Percentiles rank a stretch among this genome's conserved stretches.
Evolutionary conservation across 2,113 vertebrate species (phyloP).

Genomic region (Pterocles burchelli): DNA sequence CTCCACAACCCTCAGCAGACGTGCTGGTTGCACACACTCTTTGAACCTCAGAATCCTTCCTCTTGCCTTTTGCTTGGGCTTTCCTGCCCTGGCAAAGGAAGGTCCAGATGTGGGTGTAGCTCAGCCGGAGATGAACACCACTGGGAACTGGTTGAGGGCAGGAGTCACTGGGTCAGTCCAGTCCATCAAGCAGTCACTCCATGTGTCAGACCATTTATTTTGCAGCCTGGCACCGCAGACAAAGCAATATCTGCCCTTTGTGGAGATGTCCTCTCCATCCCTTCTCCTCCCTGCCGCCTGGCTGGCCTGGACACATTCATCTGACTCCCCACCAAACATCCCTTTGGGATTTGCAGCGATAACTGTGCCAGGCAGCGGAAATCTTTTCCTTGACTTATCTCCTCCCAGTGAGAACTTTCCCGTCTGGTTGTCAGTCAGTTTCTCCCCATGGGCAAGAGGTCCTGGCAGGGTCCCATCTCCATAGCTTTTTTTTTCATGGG

Average conservation of each 20-base stretch:
- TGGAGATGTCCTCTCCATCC: not conserved
- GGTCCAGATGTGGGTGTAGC: not conserved
- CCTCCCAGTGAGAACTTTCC: not conserved
- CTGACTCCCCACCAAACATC: not conserved
- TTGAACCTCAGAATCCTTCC: not conserved
- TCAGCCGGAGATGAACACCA: not conserved
- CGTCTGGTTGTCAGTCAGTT: not conserved
- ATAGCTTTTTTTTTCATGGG: not conserved
- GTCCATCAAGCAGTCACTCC: not conserved
- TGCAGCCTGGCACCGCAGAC: not conserved
- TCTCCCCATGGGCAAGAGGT: not conserved
- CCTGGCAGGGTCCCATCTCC: not conserved
- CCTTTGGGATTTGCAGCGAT: not conserved
- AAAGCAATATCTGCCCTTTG: not conserved
- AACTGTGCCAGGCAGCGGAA: rapidly evolving
- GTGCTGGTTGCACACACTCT: not conserved
- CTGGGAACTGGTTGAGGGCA: not conserved
- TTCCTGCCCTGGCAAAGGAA: not conserved
- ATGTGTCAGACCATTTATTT: not conserved
- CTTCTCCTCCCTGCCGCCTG: not conserved
- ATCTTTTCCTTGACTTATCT: not conserved
- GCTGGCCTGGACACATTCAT: not conserved
- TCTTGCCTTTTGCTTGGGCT: not conserved
- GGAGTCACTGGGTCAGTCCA: not conserved
- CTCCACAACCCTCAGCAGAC: not conserved